Base-by-base conservation (phyloP, 2,113 vertebrate genomes). In the Sinocyclocheilus rhinocerous region DNA sequence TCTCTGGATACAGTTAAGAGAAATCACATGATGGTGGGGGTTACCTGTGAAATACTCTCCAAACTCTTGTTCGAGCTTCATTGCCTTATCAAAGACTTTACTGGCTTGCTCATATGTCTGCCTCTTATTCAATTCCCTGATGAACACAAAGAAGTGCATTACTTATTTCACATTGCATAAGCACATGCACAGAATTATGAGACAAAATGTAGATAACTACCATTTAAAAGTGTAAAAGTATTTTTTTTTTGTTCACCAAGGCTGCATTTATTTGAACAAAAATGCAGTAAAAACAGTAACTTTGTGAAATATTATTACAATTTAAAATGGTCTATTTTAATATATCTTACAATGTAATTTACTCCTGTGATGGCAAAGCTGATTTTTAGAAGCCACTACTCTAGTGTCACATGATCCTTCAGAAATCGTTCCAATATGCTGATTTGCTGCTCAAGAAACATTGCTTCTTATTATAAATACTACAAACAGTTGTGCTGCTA, bases 31-130 rank as follows among this genome's bases (percentile, higher is more conserved):
- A 36, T 20, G 29, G 7, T 70, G 33, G 69, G 8, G 61, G 11
- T 65, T 91, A 99, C 98, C 98, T 97, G 98, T 99, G 93, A 99
- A 99, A 94, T 94, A 99, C 90, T 99, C 98, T 92, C 98, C 98
- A 89, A 99, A 99, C 92, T 99, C 98, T 90, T 99, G 98, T 92
- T 99, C 98, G 69, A 99, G 95, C 91, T 99, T 99, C 92, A 98
- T 95, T 87, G 97, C 98, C 96, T 99, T 99, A 93, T 99, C 98
- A 91, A 96, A 99, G 88, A 99, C 95, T 96, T 99, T 99, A 94
- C 96, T 97, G 92, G 98, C 98, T 93, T 99, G 98, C 87, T 99
- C 98, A 0, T 98, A 99, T 0, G 97, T 99, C 95, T 99, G 98
- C 91, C 98, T 94, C 93, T 99, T 96, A 91, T 98, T 99, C 97